Base-by-base conservation (phyloP, 2,797 vertebrate species). In the Cygnus olor region DNA sequence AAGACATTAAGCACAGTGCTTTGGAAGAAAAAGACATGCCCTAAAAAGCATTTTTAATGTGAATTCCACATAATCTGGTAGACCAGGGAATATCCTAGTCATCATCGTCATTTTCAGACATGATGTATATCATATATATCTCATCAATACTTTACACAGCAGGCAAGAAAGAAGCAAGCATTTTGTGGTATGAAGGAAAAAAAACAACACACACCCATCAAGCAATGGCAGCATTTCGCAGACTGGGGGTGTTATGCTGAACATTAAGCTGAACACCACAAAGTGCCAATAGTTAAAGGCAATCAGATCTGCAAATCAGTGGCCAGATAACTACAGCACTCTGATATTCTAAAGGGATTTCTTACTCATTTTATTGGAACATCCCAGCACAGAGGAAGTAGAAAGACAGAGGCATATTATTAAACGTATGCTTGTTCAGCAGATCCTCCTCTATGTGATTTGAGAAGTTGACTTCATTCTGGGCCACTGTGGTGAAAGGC, bases 391-490 rank as follows among this genome's bases (percentile, higher is more conserved):
- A 42, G 53, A 90, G 94, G 79, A 91, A 93, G 80, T 45, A 82
- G 85, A 91, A 80, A 92, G 57, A 53, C 15, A 10, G 40, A 92
- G 94, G 88, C 86, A 40, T 86, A 91, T 97, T 95, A 93, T 91
- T 80, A 90, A 96, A 94, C 74, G 88, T 49, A 94, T 92, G 94
- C 63, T 96, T 90, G 76, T 91, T 95, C 89, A 94, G 93, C 89
- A 95, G 27, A 85, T 96, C 92, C 85, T 91, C 73, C 83, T 58
- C 92, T 96, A 93, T 85, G 71, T 89, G 87, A 91, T 90, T 95
- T 91, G 78, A 93, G 87, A 93, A 96, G 91, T 54, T 93, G 89
- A 95, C 96, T 97, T 96, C 89, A 96, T 95, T 89, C 89, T 90
- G 85, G 64, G 49, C 89, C 57, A 51, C 85, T 85, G 83, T 85